Percentiles rank a stretch among this genome's conserved stretches.
Evolutionary conservation across 2,797 vertebrate species (phyloP).

Genomic region (Avahi laniger): DNA sequence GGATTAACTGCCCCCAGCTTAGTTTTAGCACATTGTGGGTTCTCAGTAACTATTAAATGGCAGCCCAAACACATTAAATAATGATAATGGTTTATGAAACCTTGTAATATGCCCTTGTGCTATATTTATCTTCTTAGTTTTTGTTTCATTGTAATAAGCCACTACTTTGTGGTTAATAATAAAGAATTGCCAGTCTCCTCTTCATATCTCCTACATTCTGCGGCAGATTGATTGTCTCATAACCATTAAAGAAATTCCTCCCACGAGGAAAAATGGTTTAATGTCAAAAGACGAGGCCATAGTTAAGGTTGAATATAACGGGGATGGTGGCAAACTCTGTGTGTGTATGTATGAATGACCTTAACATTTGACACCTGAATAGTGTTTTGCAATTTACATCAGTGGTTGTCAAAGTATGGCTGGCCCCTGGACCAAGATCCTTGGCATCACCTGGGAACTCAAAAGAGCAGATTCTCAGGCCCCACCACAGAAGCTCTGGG

Average conservation of each 20-base stretch:
- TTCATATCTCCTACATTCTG: neutral
- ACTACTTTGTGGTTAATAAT: neutral
- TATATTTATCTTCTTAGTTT: neutral
- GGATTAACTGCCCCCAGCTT: neutral
- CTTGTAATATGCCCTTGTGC: neutral
- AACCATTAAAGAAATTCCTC: neutral
- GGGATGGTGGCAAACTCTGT: neutral
- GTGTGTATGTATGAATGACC: neutral
- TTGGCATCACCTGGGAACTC: neutral
- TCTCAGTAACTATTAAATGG: neutral
- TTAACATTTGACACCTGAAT: neutral
- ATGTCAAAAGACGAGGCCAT: neutral
- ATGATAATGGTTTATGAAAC: neutral
- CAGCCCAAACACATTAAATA: neutral
- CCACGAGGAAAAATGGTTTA: neutral
- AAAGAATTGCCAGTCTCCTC: neutral
- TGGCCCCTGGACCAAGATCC: neutral
- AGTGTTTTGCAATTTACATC: neutral
- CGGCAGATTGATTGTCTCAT: accelerated
- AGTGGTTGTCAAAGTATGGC: neutral
- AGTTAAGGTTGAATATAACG: neutral
- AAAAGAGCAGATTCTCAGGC: neutral
- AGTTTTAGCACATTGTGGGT: neutral
- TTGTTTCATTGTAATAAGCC: constrained; percentile 22
- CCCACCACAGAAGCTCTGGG: neutral